phyloP scores from a whole-genome alignment of 2,888 invertebrate genomes.

The Baronia brevicornis region DNA sequence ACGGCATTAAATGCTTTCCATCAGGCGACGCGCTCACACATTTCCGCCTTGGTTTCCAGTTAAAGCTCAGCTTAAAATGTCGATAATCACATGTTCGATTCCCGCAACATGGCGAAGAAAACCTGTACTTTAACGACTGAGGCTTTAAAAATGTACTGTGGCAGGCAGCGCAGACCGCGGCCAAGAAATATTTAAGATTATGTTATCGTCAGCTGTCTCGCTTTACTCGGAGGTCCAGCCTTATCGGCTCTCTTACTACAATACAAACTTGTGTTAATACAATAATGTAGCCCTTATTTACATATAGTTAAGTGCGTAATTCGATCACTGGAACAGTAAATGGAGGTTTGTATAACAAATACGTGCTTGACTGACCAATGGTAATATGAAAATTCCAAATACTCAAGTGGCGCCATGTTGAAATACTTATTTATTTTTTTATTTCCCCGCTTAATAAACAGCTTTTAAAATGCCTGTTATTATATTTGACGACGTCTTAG shows the following conservation, averaged over 20 bases:
- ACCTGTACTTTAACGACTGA: no score
- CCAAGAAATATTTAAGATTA: slow-evolving; percentile 33
- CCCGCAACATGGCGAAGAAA: no score
- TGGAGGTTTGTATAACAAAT: slow-evolving; percentile 17
- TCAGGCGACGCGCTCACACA: no score
- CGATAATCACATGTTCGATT: no score
- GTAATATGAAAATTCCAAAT: slow-evolving; percentile 24
- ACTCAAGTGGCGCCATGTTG: slow-evolving; percentile 30
- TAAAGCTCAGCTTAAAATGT: no score
- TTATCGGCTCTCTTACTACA: slow-evolving; percentile 18
- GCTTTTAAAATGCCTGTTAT: slow-evolving; percentile 1
- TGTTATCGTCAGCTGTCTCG: slow-evolving; percentile 27
- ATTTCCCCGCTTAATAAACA: slow-evolving; percentile 10
- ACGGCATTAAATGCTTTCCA: no score
- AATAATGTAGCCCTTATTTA: slow-evolving; percentile 12
- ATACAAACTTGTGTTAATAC: slow-evolving; percentile 1
- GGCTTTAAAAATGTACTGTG: slow-evolving; percentile 8
- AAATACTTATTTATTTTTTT: slow-evolving; percentile 26
- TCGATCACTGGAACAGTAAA: slow-evolving; percentile 1
- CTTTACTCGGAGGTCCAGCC: slow-evolving; percentile 28
- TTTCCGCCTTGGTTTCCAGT: no score
- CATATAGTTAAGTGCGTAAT: slow-evolving; percentile 15
- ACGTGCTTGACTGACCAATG: slow-evolving; percentile 29
- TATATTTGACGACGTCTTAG: no score
- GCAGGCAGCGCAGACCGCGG: slow-evolving; percentile 21